Evolutionary conservation across 2,113 vertebrate genomes (phyloP), one percentile per base, ranked within the genome.

Genomic region (Azemiops feae): DNA sequence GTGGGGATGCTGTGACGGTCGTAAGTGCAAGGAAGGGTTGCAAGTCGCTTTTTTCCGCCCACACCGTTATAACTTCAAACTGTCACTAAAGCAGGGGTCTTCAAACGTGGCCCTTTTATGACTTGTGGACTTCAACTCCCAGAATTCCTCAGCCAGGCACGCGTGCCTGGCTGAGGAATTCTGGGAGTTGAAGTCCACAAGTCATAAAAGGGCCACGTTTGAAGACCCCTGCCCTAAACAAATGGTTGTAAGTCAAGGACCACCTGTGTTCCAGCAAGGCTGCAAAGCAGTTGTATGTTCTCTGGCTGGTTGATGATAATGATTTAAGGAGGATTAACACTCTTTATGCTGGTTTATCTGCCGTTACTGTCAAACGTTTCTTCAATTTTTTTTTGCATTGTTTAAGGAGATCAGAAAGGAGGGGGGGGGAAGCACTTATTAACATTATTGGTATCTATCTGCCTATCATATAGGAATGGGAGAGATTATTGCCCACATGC

Each of bases 381-480:
- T 34, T n/a, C 30, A 11, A 8, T 60, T 0, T 64, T 12, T n/a
- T 69, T 14, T n/a, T n/a, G 60, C 64, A 16, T n/a, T n/a, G 64
- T 69, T n/a, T 14, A 69, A 69, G 60, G 60, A 64, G 30, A 69
- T n/a, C 64, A 69, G 12, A 69, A 69, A n/a, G 0, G 6, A 18
- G 30, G 12, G 14, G 4, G 1, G 30, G 5, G 1, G 1, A 64
- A 64, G 3, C 60, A n/a, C 1, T 30, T 4, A 60, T 60, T 10
- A 30, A 64, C 10, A 64, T 14, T 23, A 57, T 43, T 30, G 64
- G 54, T 9, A 11, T 0, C 0, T 3, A 11, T 0, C 0, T 4
- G 0, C 0, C 30, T 94, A 43, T 91, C 52, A 11, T 2, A 45
- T 85, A 87, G 12, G 45, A 92, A 57, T 47, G 47, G 50, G 0